phyloP scores from a whole-genome alignment of 37 sponge, comb jelly and placozoan genomes.

The Chondrosia reniformis region DNA sequence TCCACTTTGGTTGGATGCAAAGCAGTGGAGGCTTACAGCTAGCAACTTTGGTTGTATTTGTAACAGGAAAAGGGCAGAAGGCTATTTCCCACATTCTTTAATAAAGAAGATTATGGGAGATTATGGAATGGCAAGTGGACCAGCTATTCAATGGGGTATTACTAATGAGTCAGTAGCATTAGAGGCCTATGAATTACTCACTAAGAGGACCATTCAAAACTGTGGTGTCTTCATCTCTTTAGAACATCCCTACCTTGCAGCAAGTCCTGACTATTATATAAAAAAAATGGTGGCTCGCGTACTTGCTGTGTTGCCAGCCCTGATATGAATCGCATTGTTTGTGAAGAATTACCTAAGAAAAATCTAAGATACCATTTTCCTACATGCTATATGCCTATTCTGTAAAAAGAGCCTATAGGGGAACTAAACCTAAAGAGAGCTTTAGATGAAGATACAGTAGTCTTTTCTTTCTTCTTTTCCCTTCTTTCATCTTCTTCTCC shows the following conservation, averaged over 20 bases:
- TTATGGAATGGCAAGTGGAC: not conserved
- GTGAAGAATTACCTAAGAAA: too few species aligned
- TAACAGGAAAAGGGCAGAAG: slow-evolving; percentile 8
- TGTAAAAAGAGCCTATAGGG: too few species aligned
- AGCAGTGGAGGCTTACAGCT: slow-evolving; percentile 40
- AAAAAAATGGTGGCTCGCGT: too few species aligned
- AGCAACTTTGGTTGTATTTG: slow-evolving; percentile 42
- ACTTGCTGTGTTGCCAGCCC: too few species aligned
- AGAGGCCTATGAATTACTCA: not conserved
- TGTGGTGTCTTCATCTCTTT: not conserved
- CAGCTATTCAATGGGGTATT: not conserved
- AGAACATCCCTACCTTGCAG: not conserved
- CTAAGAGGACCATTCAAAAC: not conserved
- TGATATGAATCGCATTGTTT: too few species aligned
- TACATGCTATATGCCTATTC: too few species aligned
- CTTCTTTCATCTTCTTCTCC: too few species aligned
- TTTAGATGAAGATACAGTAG: too few species aligned
- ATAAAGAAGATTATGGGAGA: slow-evolving; percentile 15
- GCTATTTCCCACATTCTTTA: not conserved
- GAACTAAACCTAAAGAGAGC: too few species aligned
- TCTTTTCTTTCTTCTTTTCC: too few species aligned
- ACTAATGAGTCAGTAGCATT: not conserved
- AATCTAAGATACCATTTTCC: too few species aligned
- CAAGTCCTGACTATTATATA: slow-evolving; percentile 6
- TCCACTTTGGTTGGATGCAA: slow-evolving; percentile 38